Conservation (phyloP, 2,113 vertebrate species). For the Nyctibius bracteatus region DNA sequence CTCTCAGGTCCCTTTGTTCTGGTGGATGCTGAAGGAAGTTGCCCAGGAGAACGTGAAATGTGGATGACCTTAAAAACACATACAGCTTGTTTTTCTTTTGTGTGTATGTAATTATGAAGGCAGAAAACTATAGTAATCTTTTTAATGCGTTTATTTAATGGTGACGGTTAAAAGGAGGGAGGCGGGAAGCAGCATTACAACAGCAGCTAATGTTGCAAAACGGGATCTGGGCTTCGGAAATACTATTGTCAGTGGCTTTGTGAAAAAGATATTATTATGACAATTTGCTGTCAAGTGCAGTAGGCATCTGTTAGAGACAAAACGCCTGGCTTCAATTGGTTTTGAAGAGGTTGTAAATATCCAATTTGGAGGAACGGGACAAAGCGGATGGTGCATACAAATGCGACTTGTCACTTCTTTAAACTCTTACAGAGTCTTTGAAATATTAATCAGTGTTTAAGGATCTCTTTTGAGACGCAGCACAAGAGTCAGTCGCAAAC, state of each 20-base stretch:
- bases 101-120: background rate
- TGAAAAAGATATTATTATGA: background rate
- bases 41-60: fast-evolving
- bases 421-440: background rate
- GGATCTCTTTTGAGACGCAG: background rate
- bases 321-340: background rate
- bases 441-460: background rate
- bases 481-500: background rate
- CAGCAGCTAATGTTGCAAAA: background rate
- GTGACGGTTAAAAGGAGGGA: background rate
- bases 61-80: background rate
- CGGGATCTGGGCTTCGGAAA: background rate
- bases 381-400: background rate
- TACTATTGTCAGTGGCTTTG: background rate
- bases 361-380: background rate
- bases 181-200: fast-evolving
- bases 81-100: background rate
- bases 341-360: background rate
- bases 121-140: background rate
- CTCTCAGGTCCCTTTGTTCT: background rate
- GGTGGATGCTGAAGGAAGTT: background rate
- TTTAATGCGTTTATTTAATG: background rate
- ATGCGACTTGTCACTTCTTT: background rate
- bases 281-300: constrained; percentile 12
- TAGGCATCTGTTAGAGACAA: background rate